Evolutionary conservation across 2,113 vertebrate species (phyloP), one percentile per base, ranked within the genome.

Genomic region (Catharus minimus): DNA sequence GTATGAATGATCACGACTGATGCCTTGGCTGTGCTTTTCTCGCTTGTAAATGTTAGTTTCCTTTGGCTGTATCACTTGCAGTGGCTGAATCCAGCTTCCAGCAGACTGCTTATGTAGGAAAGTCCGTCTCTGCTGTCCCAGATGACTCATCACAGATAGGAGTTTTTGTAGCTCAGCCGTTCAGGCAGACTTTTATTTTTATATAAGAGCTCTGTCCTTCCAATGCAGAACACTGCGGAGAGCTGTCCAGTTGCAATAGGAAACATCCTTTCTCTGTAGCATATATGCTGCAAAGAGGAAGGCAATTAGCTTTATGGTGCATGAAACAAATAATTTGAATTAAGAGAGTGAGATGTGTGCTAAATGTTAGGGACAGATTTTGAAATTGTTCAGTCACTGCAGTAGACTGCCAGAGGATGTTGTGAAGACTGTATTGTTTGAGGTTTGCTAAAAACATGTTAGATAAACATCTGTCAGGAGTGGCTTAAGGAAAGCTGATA

Each of bases 91-190:
- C 65, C 81, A 90, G 92, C 33, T 94, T 86, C 76, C 65, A 92
- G 76, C 68, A 84, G 83, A 44, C 60, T 91, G 85, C 44, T 86
- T 92, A 74, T 95, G 72, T 67, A 57, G 88, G 69, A 89, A 92
- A 93, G 93, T 94, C 93, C 41, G 0, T 93, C 58, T 91, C 60
- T 84, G 73, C 90, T 93, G 92, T 93, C 92, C 90, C 88, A 88
- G 90, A 95, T 96, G 95, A 95, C 92, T 96, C 95, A 95, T 95
- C 94, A 91, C 22, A 67, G 73, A 49, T 80, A 90, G 72, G 93
- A 94, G 76, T 91, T 91, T 93, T 93, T 81, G 46, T 82, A 61
- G 69, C 82, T 92, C 62, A 71, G 69, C 60, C 1, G 4, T 86
- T 75, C 33, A 72, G 69, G 66, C 82, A 82, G 69, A 69, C 20